A percentile compares a stretch with the other conserved stretches of the same genome.
Conservation (phyloP, 2,888 invertebrate genomes). For the Anthophora plumipes region DNA sequence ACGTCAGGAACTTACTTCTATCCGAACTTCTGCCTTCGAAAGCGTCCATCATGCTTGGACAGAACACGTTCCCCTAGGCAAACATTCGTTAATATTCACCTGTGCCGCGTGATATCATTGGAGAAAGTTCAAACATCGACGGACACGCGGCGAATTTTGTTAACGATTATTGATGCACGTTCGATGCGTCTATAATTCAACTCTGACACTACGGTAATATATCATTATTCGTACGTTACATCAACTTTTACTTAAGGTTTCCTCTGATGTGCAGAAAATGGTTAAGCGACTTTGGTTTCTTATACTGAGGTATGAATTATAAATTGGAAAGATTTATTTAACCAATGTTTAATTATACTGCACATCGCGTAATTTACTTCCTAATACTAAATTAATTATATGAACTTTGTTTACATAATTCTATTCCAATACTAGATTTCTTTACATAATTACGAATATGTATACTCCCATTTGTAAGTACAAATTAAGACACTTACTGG, state of each 20-base stretch:
- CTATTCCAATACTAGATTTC: no score
- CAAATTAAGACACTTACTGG: no score
- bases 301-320: not conserved
- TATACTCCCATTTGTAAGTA: no score
- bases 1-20: conserved; percentile 60
- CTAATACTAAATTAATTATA: no score
- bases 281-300: not conserved
- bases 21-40: conserved; percentile 70
- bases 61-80: conserved; percentile 65
- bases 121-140: conserved; percentile 57
- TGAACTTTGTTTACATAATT: not conserved
- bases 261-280: not conserved
- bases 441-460: no score
- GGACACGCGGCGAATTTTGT: conserved; percentile 42
- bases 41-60: conserved; percentile 68
- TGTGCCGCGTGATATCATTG: conserved; percentile 38
- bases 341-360: not conserved
- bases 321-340: not conserved
- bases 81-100: conserved; percentile 70
- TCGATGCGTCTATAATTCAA: conserved; percentile 29
- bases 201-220: conserved; percentile 18
- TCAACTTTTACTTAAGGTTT: not conserved
- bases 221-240: conserved; percentile 23
- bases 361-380: no score
- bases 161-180: conserved; percentile 56